These are phyloP conservation scores for Neosalanx taihuensis DNA, from an alignment of 2,797 vertebrate genomes.

Conservation along the genomic window DNA sequence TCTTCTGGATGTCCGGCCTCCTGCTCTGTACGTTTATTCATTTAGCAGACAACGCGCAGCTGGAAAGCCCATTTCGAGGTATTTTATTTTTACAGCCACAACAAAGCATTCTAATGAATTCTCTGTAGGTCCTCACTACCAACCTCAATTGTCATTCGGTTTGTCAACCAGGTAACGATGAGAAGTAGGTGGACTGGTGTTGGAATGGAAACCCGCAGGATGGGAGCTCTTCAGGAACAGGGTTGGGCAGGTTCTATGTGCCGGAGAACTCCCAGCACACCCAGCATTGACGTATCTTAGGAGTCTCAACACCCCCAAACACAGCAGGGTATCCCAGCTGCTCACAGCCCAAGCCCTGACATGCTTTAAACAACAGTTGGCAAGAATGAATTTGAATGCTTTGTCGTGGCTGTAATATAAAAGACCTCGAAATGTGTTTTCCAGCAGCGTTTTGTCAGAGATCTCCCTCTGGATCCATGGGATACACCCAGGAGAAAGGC, in stretches of 20 bases:
- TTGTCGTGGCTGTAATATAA: slow-evolving; percentile 50
- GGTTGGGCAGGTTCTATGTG: not conserved
- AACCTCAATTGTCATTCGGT: too few species aligned
- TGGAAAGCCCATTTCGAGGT: too few species aligned
- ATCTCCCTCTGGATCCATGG: slow-evolving; percentile 44
- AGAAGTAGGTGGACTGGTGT: too few species aligned
- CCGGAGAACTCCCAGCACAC: not conserved
- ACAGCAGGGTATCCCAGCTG: slow-evolving; percentile 13
- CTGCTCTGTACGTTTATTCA: too few species aligned
- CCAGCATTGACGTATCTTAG: slow-evolving; percentile 40
- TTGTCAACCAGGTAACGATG: too few species aligned
- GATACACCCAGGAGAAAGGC: slow-evolving; percentile 23
- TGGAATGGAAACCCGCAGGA: too few species aligned
- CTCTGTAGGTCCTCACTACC: too few species aligned
- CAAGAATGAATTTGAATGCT: slow-evolving; percentile 57
- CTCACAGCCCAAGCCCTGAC: slow-evolving; percentile 33
- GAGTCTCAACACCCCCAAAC: slow-evolving; percentile 36
- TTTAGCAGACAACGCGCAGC: too few species aligned
- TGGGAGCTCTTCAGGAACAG: too few species aligned
- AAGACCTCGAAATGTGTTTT: slow-evolving; percentile 61
- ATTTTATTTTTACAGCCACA: too few species aligned
- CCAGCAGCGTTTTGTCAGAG: slow-evolving; percentile 34
- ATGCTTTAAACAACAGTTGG: slow-evolving; percentile 50
- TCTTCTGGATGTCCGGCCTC: too few species aligned
- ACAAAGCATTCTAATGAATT: too few species aligned